phyloP scores from a whole-genome alignment of 2,113 vertebrate genomes.

The Leuciscus idus region DNA sequence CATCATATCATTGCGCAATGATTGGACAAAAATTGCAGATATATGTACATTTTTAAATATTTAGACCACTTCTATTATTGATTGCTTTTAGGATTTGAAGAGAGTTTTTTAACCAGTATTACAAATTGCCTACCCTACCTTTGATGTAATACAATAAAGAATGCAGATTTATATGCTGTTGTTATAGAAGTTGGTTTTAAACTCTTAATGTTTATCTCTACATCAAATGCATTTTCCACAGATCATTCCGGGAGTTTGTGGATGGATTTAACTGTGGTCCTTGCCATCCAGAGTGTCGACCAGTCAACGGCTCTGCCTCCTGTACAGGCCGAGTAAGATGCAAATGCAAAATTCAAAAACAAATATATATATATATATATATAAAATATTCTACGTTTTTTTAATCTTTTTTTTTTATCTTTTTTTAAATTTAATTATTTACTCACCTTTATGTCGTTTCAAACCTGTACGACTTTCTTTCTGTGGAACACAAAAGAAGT shows the following conservation, averaged over 20 bases:
- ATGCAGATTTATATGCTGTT: background rate
- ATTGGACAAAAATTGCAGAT: too few species aligned
- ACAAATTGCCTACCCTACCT: too few species aligned
- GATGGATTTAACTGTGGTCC: constrained; percentile 79
- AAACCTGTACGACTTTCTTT: background rate
- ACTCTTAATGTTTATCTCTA: constrained; percentile 47
- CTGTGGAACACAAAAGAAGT: background rate
- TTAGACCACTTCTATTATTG: too few species aligned
- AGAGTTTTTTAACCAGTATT: too few species aligned
- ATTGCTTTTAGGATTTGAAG: too few species aligned
- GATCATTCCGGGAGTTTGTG: constrained; percentile 80
- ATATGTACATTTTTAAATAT: too few species aligned
- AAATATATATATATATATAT: background rate
- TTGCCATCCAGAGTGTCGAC: constrained; percentile 89
- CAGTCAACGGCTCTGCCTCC: constrained; percentile 85
- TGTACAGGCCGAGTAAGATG: constrained; percentile 86
- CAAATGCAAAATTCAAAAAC: background rate
- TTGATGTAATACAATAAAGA: background rate
- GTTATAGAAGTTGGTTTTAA: background rate
- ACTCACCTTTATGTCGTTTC: background rate
- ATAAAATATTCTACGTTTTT: too few species aligned
- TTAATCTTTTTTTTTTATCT: too few species aligned
- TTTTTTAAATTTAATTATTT: too few species aligned
- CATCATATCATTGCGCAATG: too few species aligned
- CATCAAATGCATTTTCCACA: constrained; percentile 58